Evolutionary conservation across 1,140 invertebrate species (phyloP).

Genomic region (Procambarus virginalis): DNA sequence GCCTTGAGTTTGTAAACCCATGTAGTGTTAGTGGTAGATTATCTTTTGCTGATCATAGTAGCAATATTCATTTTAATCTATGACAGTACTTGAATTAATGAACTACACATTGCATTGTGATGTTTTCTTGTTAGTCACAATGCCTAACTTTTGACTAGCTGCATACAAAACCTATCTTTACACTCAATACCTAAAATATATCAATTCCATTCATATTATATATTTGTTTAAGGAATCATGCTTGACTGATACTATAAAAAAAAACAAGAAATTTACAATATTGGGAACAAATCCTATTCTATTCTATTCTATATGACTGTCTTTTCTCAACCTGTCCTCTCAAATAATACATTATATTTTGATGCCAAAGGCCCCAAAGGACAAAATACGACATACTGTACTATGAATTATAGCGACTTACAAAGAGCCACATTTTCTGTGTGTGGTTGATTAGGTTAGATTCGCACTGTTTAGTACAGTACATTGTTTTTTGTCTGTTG

Average conservation of each 20-base stretch:
- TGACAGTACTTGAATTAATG: neutral
- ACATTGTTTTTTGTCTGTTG: too few relatives aligned
- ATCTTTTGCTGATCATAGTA: neutral
- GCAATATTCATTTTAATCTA: neutral
- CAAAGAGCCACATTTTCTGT: too few relatives aligned
- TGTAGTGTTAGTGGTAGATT: neutral
- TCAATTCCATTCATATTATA: neutral
- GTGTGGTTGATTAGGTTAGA: too few relatives aligned
- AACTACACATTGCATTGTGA: neutral
- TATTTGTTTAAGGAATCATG: slow-evolving; percentile 13
- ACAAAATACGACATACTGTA: too few relatives aligned
- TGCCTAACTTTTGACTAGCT: slow-evolving; percentile 19
- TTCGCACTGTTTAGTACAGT: too few relatives aligned
- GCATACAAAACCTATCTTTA: slow-evolving; percentile 26
- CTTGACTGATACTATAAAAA: slow-evolving; percentile 9
- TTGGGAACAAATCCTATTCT: neutral
- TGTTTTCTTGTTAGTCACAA: neutral
- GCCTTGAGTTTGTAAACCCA: neutral
- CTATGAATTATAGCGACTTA: too few relatives aligned
- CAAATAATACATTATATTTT: too few relatives aligned
- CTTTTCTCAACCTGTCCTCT: neutral
- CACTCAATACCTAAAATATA: slow-evolving; percentile 6
- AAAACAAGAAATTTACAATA: neutral
- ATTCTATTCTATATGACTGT: neutral
- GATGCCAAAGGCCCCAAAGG: too few relatives aligned